These are phyloP conservation scores for Rhynchonycteris naso DNA, from an alignment of 2,797 vertebrate genomes.

Conservation along the genomic window DNA sequence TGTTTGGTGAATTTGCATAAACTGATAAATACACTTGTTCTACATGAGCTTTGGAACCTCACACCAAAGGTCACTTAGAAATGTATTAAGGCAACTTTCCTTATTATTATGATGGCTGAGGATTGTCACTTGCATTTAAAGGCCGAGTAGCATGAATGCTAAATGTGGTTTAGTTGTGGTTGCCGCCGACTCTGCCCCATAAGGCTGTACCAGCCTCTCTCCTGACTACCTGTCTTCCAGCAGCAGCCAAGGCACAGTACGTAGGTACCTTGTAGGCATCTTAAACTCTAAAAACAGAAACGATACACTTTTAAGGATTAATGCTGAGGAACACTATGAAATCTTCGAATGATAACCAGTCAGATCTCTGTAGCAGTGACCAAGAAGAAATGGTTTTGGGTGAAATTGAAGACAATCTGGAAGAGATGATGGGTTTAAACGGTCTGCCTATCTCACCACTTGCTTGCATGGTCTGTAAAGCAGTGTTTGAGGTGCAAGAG, in stretches of 20 bases:
- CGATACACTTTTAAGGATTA: background rate
- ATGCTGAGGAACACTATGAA: constrained; percentile 92
- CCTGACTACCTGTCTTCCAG: background rate
- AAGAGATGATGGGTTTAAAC: constrained; percentile 97
- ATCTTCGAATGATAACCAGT: constrained; percentile 92
- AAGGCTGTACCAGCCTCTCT: background rate
- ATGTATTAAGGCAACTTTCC: background rate
- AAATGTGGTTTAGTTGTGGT: background rate
- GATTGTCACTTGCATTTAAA: background rate
- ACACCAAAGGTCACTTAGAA: background rate
- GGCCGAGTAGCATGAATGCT: rapidly evolving
- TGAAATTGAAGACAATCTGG: constrained; percentile 90
- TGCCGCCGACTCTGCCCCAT: background rate
- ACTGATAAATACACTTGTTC: background rate
- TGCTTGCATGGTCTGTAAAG: constrained; percentile 93
- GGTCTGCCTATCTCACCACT: constrained; percentile 95
- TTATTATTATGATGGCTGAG: background rate
- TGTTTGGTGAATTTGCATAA: background rate
- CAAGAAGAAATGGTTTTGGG: constrained; percentile 94
- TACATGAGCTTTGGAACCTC: background rate
- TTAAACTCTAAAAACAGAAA: background rate
- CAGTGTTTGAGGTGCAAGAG: constrained; percentile 91
- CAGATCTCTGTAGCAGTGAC: constrained; percentile 93
- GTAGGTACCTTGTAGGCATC: constrained; percentile 62
- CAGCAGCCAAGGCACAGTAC: background rate